These are phyloP conservation scores for Drosophila lacicola DNA, from an alignment of 2,888 invertebrate species.

Conservation along the genomic window DNA sequence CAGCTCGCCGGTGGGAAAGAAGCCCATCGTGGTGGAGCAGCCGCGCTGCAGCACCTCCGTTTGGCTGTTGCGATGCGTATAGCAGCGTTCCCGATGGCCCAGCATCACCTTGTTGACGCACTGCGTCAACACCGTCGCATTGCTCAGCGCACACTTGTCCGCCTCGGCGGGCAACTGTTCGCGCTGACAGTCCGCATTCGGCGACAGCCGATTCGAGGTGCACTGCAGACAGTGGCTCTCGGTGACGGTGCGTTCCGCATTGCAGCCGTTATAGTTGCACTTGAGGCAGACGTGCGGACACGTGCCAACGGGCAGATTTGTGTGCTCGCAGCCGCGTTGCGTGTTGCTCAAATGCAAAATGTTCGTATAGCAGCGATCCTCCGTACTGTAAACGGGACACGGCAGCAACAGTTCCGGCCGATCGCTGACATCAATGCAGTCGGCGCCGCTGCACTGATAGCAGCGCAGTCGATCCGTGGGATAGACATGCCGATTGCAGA, in stretches of 20 bases:
- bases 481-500: conserved; percentile 78
- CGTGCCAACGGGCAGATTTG: conserved; percentile 58
- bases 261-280: conserved; percentile 81
- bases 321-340: conserved; percentile 75
- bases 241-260: conserved; percentile 66
- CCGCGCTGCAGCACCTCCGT: conserved; percentile 77
- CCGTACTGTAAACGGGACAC: conserved; percentile 73
- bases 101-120: conserved; percentile 77
- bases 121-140: conserved; percentile 50
- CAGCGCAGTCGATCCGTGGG: conserved; percentile 75
- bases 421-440: conserved; percentile 69
- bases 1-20: conserved; percentile 72
- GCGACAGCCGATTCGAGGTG: conserved; percentile 48
- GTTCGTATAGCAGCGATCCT: conserved; percentile 81
- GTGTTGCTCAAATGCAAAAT: conserved; percentile 70
- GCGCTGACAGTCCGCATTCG: conserved; percentile 68
- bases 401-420: conserved; percentile 60
- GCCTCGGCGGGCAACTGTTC: conserved; percentile 39
- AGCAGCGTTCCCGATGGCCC: conserved; percentile 77
- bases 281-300: conserved; percentile 78
- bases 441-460: conserved; percentile 77
- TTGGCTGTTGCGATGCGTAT: conserved; percentile 70
- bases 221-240: conserved; percentile 71
- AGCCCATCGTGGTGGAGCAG: conserved; percentile 79
- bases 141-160: conserved; percentile 53